Base-by-base conservation (phyloP, 1,140 invertebrate genomes). In the Condylostylus longicornis region DNA sequence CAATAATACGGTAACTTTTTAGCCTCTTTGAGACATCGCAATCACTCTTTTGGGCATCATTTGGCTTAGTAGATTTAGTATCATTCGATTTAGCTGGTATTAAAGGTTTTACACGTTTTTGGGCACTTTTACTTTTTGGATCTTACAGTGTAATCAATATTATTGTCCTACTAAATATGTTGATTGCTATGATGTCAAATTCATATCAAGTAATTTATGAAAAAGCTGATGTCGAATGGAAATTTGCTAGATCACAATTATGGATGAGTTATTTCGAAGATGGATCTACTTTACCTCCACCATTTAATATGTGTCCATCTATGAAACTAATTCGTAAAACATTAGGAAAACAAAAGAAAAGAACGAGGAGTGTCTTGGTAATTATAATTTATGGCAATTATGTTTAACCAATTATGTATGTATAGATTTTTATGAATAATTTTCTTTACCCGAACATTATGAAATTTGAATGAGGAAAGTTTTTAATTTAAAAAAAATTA, bases 131-230 rank as follows among this genome's bases (percentile, higher is more conserved):
- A 0, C 83, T 87, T 71, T 90, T 87, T 51, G 85, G 85, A 18
- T 82, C 79, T 0, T 90, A 88, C 54, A 84, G 82, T 23, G 84
- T 86, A 31, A 91, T 93, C 56, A 90, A 89, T 46, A 77, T 93
- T 35, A 87, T 93, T 47, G 88, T 94, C 1, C 65, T 94, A 2
- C 71, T 93, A 21, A 94, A 94, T 63, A 85, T 93, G 75, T 72
- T 94, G 5, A 93, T 94, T 56, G 89, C 89, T 48, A 94, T 93
- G 88, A 93, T 94, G 86, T 88, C 82, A 22, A 91, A 88, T 59
- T 93, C 87, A 1, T 93, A 90, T 61, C 82, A 89, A 64, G 82
- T 83, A 21, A 94, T 93, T 47, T 87, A 82, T 43, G 80, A 86
- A 74, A 67, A 83, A 46, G 74, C 84, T 8, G 86, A 93, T 49